Conservation (phyloP, 2,113 vertebrate species). For the Burhinus oedicnemus region DNA sequence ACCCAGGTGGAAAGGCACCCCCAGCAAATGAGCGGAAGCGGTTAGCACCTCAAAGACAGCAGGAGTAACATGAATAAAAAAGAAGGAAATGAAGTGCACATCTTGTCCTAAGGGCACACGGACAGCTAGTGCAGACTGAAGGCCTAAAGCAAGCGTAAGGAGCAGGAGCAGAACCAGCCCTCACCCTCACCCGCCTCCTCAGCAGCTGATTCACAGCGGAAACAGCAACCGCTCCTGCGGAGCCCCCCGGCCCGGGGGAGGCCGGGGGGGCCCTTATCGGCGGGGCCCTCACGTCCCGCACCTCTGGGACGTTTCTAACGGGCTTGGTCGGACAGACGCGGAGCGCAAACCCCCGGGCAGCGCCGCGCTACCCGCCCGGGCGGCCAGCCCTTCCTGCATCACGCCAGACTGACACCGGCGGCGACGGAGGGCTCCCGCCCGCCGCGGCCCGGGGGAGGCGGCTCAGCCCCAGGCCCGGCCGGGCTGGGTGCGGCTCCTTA, state of each 20-base stretch:
- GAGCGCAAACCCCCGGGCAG: not conserved
- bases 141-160: no score
- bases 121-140: not conserved
- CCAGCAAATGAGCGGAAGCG: accelerated
- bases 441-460: not conserved
- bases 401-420: not conserved
- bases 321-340: accelerated
- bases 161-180: not conserved
- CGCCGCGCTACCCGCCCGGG: no score
- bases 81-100: accelerated
- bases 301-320: no score
- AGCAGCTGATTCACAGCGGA: not conserved
- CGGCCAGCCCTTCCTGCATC: no score
- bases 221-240: not conserved
- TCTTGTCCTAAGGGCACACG: no score
- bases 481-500: not conserved
- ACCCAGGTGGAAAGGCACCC: no score
- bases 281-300: no score
- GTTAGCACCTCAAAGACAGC: not conserved
- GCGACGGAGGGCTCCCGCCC: not conserved
- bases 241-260: no score
- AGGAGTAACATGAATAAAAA: not conserved
- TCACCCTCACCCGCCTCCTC: not conserved
- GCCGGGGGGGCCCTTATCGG: no score
- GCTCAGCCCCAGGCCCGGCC: no score